Base-by-base conservation (phyloP, 1,140 invertebrate genomes). In the Dendroctonus valens region DNA sequence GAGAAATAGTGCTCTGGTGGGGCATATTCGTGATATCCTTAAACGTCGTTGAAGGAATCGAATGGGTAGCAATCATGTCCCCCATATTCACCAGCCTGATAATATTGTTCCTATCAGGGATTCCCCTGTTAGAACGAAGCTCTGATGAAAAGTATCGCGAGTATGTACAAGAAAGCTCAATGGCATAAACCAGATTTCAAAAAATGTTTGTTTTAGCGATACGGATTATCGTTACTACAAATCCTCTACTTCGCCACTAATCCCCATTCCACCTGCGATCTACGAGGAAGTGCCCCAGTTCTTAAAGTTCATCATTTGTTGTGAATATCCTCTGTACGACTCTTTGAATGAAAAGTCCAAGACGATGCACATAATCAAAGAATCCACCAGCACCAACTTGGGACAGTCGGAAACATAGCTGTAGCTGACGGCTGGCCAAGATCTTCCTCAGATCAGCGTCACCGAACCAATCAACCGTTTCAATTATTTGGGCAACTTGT, bases 1-100 rank as follows among this genome's bases (percentile, higher is more conserved):
- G 95, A 0, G 95, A 97, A 81, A 93, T 97, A 39, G 82, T 93
- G 0, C 83, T 97, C 2, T 97, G 95, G 95, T 94, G 92, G 88
- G 94, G 94, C 2, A 89, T 97, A 51, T 97, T 96, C 75, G 85
- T 93, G 48, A 92, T 96, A 76, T 92, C 92, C 0, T 79, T 93
- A 1, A 94, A 93, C 74, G 89, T 94, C 3, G 87, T 96, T 51
- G 85, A 89, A 74, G 88, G 89, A 41, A 75, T 86, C 57, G 88
- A 95, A 82, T 91, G 91, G 89, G 81, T 92, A 8, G 90, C 89
- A 8, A 89, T 97, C 73, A 81, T 92, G 41, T 94, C 92, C 5
- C 94, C 94, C 6, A 82, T 96, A 42, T 95, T 96, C 76, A 94
- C 91, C 6, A 92, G 90, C 0, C 77, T 91, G 59, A 94, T 96